phyloP scores from a whole-genome alignment of 2,888 invertebrate species.

The Yponomeuta sedellus region DNA sequence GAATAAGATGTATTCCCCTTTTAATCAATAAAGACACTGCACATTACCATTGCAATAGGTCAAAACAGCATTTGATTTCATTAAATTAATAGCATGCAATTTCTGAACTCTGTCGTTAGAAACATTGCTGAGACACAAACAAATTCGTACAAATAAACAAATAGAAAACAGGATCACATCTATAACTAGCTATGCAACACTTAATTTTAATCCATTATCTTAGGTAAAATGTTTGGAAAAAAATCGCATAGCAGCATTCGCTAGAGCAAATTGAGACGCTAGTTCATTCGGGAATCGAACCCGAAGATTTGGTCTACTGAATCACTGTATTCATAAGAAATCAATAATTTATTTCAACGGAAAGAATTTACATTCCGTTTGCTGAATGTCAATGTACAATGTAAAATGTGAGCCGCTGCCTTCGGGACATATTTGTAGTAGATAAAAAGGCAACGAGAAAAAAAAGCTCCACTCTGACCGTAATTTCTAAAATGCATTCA shows the following conservation, averaged over 20 bases:
- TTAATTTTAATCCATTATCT: neutral
- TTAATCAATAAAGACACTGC: neutral
- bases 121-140: neutral
- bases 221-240: neutral
- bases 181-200: neutral
- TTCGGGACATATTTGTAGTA: too few relatives aligned
- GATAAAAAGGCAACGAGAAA: too few relatives aligned
- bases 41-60: neutral
- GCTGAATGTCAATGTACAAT: too few relatives aligned
- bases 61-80: neutral
- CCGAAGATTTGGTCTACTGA: neutral
- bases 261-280: conserved; percentile 14
- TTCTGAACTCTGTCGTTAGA: neutral
- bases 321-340: neutral
- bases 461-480: too few relatives aligned
- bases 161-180: neutral
- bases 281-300: conserved; percentile 20
- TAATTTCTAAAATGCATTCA: too few relatives aligned
- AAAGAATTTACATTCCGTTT: too few relatives aligned
- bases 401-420: too few relatives aligned
- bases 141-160: neutral
- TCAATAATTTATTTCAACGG: too few relatives aligned
- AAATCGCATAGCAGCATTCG: conserved; percentile 11
- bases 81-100: neutral
- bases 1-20: neutral